Conservation (phyloP, 2,113 vertebrate genomes). For the Physeter macrocephalus region DNA sequence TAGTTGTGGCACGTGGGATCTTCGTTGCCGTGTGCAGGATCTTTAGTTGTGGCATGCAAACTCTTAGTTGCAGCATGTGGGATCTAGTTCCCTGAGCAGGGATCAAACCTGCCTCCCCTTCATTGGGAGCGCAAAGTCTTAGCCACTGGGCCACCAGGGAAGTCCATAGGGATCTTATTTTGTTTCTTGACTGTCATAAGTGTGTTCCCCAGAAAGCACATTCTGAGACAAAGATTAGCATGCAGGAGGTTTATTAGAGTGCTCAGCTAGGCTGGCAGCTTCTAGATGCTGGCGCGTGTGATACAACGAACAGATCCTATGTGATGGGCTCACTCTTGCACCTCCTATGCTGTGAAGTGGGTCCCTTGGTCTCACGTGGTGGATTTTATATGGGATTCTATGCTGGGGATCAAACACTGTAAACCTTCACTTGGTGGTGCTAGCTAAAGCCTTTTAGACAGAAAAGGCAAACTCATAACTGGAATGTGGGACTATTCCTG, state of each 20-base stretch:
- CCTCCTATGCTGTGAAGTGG: neutral
- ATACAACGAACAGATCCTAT: neutral
- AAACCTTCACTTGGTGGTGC: neutral
- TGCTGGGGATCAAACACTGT: neutral
- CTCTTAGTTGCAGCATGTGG: too few relatives aligned
- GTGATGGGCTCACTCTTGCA: neutral
- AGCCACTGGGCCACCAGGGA: too few relatives aligned
- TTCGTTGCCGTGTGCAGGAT: too few relatives aligned
- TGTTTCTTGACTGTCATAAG: neutral
- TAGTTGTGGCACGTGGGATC: too few relatives aligned
- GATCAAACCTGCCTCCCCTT: too few relatives aligned
- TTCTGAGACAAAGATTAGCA: conserved; percentile 7
- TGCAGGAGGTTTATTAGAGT: neutral
- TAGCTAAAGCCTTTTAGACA: neutral
- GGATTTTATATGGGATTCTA: neutral
- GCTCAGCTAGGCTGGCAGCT: neutral
- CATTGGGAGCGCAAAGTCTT: too few relatives aligned
- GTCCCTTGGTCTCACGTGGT: neutral
- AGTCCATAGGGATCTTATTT: neutral
- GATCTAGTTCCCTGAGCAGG: neutral
- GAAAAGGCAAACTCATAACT: neutral
- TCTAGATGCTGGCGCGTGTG: neutral
- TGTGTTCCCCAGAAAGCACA: neutral
- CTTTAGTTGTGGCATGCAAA: too few relatives aligned
- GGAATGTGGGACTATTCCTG: neutral